Evolutionary conservation across 2,888 invertebrate species (phyloP).

Genomic region (Lasioglossum malachurum): DNA sequence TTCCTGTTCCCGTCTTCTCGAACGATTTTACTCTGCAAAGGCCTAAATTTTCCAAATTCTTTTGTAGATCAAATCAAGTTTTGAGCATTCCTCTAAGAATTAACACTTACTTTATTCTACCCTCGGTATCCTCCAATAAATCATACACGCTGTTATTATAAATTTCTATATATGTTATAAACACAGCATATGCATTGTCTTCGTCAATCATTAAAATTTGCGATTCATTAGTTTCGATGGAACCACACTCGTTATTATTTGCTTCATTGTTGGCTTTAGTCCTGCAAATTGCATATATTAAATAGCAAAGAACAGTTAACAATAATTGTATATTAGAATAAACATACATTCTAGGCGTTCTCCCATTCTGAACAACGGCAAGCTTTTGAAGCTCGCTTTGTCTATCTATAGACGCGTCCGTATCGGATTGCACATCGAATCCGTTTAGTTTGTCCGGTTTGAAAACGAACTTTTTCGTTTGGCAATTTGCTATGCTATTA

Average conservation of each 20-base stretch:
- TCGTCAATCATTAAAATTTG: slow-evolving; percentile 87
- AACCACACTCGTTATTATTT: slow-evolving; percentile 62
- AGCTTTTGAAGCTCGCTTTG: slow-evolving; percentile 86
- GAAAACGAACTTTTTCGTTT: slow-evolving; percentile 95
- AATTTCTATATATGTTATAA: slow-evolving; percentile 97
- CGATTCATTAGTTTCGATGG: slow-evolving; percentile 66
- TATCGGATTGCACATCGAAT: slow-evolving; percentile 95
- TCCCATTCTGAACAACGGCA: slow-evolving; percentile 76
- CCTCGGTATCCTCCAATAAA: slow-evolving; percentile 94
- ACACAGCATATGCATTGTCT: slow-evolving; percentile 94
- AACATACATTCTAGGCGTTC: slow-evolving; percentile 80
- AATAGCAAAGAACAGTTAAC: neutral
- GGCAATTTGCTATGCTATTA: slow-evolving; percentile 93
- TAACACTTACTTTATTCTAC: slow-evolving; percentile 86
- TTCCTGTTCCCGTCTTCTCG: slow-evolving; percentile 94
- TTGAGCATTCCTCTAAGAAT: neutral
- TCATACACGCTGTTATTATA: slow-evolving; percentile 99
- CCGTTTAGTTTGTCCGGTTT: slow-evolving; percentile 97
- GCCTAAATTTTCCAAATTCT: slow-evolving; percentile 84
- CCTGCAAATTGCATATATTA: slow-evolving; percentile 39
- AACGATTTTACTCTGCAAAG: slow-evolving; percentile 94
- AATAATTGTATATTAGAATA: neutral
- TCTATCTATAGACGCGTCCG: slow-evolving; percentile 93
- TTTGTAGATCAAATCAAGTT: slow-evolving; percentile 60
- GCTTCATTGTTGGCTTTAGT: slow-evolving; percentile 84